Percentiles rank a stretch among this genome's conserved stretches.
Evolutionary conservation across 1,140 invertebrate species (phyloP).

Genomic region (Dendroctonus valens): DNA sequence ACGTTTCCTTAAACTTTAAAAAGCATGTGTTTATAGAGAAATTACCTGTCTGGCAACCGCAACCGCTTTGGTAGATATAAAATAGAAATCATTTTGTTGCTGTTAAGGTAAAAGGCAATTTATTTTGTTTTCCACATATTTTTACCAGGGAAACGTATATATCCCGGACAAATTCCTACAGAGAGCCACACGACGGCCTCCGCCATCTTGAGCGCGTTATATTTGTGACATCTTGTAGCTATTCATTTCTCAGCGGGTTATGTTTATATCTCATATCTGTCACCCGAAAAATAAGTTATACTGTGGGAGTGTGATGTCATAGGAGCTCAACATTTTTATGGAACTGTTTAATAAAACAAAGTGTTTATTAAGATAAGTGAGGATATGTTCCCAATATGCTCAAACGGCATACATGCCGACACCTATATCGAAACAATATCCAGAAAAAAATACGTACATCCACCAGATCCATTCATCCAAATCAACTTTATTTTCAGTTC

Average conservation of each 20-base stretch:
- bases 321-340: constrained; percentile 13
- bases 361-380: constrained; percentile 19
- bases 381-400: not conserved
- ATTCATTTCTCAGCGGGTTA: constrained; percentile 38
- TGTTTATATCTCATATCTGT: constrained; percentile 37
- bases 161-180: constrained; percentile 32
- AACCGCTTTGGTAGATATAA: constrained; percentile 30
- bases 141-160: constrained; percentile 34
- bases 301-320: constrained; percentile 12
- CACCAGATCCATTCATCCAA: too few species aligned
- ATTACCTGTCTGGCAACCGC: constrained; percentile 30
- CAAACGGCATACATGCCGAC: too few species aligned
- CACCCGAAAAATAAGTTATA: constrained; percentile 27
- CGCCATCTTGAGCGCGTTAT: constrained; percentile 39
- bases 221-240: constrained; percentile 41
- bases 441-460: too few species aligned
- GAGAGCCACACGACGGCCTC: constrained; percentile 9
- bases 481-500: constrained; percentile 60
- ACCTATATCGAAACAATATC: too few species aligned
- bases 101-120: constrained; percentile 34
- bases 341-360: constrained; percentile 28
- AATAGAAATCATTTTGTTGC: constrained; percentile 35
- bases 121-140: constrained; percentile 35
- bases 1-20: constrained; percentile 32
- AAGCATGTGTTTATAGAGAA: constrained; percentile 32